These are phyloP conservation scores for Onthophagus sagittarius DNA, from an alignment of 2,888 invertebrate genomes.

Conservation along the genomic window DNA sequence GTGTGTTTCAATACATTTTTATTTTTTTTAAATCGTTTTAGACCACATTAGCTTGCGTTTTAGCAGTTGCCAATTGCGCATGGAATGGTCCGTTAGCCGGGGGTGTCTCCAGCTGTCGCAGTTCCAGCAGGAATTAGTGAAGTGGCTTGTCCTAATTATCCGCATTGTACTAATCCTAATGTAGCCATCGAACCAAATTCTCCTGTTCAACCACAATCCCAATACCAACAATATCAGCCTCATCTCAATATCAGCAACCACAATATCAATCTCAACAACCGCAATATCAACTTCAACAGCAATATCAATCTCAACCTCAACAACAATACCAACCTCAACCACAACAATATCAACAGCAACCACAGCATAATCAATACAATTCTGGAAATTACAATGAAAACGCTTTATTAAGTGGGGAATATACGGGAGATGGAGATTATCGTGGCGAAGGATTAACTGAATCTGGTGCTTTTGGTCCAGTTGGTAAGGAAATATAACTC, in stretches of 20 bases:
- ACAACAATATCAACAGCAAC: slow-evolving; percentile 26
- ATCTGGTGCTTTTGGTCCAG: slow-evolving; percentile 36
- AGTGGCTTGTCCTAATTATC: slow-evolving; percentile 48
- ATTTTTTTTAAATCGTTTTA: slow-evolving; percentile 28
- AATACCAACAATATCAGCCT: slow-evolving; percentile 9
- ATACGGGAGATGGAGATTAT: slow-evolving; percentile 47
- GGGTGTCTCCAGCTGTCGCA: slow-evolving; percentile 42
- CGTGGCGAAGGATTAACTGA: slow-evolving; percentile 48
- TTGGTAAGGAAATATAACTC: slow-evolving; percentile 4
- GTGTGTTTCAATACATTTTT: too few relatives aligned
- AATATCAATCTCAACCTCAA: slow-evolving; percentile 11
- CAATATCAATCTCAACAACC: slow-evolving; percentile 37
- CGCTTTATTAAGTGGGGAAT: slow-evolving; percentile 42
- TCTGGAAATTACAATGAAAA: slow-evolving; percentile 21
- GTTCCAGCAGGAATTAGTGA: slow-evolving; percentile 47
- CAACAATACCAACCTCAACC: slow-evolving; percentile 23
- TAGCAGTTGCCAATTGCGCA: slow-evolving; percentile 40
- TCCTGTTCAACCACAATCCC: slow-evolving; percentile 29
- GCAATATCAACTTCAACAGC: slow-evolving; percentile 1
- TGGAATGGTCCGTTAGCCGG: slow-evolving; percentile 48
- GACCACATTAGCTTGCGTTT: slow-evolving; percentile 42
- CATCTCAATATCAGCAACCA: slow-evolving; percentile 28
- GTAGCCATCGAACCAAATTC: slow-evolving; percentile 43
- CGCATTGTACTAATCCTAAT: slow-evolving; percentile 46
- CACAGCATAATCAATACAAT: slow-evolving; percentile 20